A percentile compares a stretch with the other conserved stretches of the same genome.
Evolutionary conservation across 1,140 invertebrate species (phyloP).

Genomic region (Achatina immaculata): DNA sequence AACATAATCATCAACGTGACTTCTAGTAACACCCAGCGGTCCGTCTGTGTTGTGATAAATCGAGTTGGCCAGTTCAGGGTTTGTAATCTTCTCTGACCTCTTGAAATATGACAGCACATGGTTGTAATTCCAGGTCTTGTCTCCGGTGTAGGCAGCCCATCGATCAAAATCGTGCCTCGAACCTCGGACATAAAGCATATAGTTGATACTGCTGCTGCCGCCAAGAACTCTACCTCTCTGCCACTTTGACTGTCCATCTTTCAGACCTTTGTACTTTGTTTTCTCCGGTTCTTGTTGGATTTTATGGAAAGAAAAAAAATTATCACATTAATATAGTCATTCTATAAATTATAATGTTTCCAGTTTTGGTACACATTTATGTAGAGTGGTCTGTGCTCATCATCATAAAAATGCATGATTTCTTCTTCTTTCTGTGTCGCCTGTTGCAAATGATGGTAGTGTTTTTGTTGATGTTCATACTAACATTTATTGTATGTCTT

Average conservation of each 20-base stretch:
- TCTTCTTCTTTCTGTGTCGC: too few species aligned
- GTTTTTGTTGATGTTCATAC: too few species aligned
- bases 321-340: too few species aligned
- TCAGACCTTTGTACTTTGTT: neutral
- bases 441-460: too few species aligned
- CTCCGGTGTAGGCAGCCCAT: conserved; percentile 86
- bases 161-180: conserved; percentile 91
- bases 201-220: conserved; percentile 36
- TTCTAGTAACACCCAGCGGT: conserved; percentile 88
- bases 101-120: too few species aligned
- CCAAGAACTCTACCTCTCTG: conserved; percentile 35
- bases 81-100: too few species aligned
- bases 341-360: too few species aligned
- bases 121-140: conserved; percentile 93
- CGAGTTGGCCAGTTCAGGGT: conserved; percentile 77
- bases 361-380: too few species aligned
- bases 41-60: conserved; percentile 74
- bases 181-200: conserved; percentile 75
- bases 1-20: conserved; percentile 73
- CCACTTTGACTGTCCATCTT: neutral
- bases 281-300: conserved; percentile 3
- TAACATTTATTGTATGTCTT: too few species aligned
- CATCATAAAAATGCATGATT: too few species aligned
- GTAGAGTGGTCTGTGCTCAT: too few species aligned
- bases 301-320: too few species aligned